Evolutionary conservation across 2,113 vertebrate species (phyloP).

Genomic region (Carassius gibelio): DNA sequence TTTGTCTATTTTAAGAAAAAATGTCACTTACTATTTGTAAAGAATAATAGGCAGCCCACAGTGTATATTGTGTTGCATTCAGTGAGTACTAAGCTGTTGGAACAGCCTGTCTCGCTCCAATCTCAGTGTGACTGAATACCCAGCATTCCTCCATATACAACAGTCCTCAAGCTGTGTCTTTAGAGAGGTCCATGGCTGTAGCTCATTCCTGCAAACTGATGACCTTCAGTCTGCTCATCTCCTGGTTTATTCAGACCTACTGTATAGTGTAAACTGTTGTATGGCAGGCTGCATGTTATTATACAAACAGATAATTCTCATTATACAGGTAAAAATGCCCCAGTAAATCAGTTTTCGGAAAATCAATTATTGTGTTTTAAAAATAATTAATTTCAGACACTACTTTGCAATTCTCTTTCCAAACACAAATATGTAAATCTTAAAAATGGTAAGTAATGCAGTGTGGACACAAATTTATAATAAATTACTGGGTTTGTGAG

Average conservation of each 20-base stretch:
- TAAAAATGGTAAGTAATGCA: neutral
- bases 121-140: neutral
- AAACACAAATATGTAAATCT: neutral
- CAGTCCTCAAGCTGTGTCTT: neutral
- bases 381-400: neutral
- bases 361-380: neutral
- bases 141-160: neutral
- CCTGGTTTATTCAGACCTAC: neutral
- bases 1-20: neutral
- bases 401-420: neutral
- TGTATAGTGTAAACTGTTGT: neutral
- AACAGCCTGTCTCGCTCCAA: neutral
- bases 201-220: neutral
- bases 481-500: slow-evolving; percentile 30
- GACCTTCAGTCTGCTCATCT: neutral
- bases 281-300: too few species aligned
- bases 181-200: neutral
- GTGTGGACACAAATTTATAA: neutral
- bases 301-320: too few species aligned
- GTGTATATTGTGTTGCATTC: neutral
- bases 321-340: neutral
- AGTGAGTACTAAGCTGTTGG: neutral
- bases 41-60: neutral
- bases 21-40: neutral
- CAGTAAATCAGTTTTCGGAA: too few species aligned